These are phyloP conservation scores for Bubo blakistoni DNA, from an alignment of 2,113 vertebrate species.

Conservation along the genomic window DNA sequence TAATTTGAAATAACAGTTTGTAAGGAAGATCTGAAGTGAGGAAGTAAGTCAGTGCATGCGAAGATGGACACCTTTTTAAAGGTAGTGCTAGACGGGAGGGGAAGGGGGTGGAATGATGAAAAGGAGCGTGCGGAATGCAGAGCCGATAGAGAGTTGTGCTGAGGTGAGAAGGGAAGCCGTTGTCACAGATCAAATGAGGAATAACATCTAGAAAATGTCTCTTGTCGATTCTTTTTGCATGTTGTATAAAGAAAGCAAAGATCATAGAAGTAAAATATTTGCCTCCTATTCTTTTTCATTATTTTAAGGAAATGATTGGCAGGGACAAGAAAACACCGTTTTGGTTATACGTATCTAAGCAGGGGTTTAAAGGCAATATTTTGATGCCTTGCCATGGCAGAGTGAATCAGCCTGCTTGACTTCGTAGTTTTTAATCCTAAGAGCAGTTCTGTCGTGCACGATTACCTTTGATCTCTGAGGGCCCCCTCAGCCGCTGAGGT, in stretches of 20 bases:
- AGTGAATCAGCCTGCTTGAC: not conserved
- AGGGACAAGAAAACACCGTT: not conserved
- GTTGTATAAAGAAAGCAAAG: not conserved
- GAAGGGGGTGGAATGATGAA: not conserved
- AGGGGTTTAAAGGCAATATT: not conserved
- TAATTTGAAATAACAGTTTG: not conserved
- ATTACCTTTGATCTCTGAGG: not conserved
- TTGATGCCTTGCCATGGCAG: not conserved
- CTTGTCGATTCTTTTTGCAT: not conserved
- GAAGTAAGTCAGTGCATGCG: not conserved
- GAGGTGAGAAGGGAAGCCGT: not conserved
- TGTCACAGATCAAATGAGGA: not conserved
- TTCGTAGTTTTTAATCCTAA: not conserved
- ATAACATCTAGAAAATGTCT: not conserved
- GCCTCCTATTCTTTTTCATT: not conserved
- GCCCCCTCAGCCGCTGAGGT: not conserved
- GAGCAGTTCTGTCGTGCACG: not conserved
- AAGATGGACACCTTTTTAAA: not conserved
- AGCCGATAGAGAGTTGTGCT: not conserved
- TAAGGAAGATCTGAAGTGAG: not conserved
- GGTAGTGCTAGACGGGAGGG: not conserved
- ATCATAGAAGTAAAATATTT: not conserved
- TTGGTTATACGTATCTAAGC: not conserved
- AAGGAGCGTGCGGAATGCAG: not conserved
- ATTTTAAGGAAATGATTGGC: not conserved